phyloP scores from a whole-genome alignment of 2,113 vertebrate genomes.

The Muntiacus reevesi region DNA sequence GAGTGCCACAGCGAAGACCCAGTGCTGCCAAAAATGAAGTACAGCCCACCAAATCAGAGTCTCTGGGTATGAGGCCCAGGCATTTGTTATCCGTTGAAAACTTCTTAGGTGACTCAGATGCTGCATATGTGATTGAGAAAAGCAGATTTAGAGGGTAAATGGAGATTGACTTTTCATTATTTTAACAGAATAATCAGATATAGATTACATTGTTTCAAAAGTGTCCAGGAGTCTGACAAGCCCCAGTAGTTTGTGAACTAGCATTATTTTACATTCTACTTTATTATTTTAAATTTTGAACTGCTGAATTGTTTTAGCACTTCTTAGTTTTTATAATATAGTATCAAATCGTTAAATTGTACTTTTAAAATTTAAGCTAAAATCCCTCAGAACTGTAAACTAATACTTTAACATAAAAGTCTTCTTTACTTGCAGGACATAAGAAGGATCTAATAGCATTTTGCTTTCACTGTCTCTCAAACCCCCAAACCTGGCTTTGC shows the following conservation, averaged over 20 bases:
- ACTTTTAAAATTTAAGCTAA: slow-evolving; percentile 34
- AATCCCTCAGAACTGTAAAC: neutral
- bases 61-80: neutral
- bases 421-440: neutral
- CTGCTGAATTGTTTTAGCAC: neutral
- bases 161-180: neutral
- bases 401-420: neutral
- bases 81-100: neutral
- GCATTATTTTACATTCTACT: neutral
- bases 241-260: neutral
- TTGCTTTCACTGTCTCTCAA: neutral
- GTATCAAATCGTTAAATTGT: slow-evolving; percentile 15
- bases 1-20: neutral
- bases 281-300: slow-evolving; percentile 38
- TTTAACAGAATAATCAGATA: neutral
- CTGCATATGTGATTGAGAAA: neutral
- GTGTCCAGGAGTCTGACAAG: neutral
- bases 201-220: neutral
- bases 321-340: slow-evolving; percentile 5
- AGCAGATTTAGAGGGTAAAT: neutral
- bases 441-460: neutral
- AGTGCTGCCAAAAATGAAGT: neutral
- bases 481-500: neutral
- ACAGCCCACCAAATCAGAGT: neutral
- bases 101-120: neutral